Conservation (phyloP, 2,888 invertebrate genomes). For the Melanchra persicariae region DNA sequence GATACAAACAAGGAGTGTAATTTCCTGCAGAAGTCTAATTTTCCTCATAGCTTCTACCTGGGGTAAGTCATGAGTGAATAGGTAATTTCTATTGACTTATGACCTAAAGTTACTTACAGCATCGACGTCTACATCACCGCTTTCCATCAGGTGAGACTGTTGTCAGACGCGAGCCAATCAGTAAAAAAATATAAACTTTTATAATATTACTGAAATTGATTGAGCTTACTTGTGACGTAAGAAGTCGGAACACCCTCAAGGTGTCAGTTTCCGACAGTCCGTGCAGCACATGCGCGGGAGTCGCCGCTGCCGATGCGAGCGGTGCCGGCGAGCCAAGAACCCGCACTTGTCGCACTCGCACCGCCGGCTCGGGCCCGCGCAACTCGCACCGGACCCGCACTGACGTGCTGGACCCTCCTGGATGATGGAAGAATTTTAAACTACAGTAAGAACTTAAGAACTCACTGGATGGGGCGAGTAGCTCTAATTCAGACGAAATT, state of each 20-base stretch:
- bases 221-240: conserved; percentile 95
- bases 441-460: not conserved
- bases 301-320: conserved; percentile 57
- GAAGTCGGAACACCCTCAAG: conserved; percentile 96
- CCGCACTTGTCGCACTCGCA: conserved; percentile 96
- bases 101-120: too few relatives aligned
- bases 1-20: too few relatives aligned
- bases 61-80: too few relatives aligned
- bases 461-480: too few relatives aligned
- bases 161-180: too few relatives aligned
- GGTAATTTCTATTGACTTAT: too few relatives aligned
- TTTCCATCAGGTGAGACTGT: too few relatives aligned
- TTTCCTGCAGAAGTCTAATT: too few relatives aligned
- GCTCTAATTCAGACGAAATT: too few relatives aligned
- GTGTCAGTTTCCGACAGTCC: conserved; percentile 97
- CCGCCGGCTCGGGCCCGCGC: conserved; percentile 97
- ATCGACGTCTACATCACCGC: too few relatives aligned
- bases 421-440: not conserved
- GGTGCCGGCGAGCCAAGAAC: conserved; percentile 78
- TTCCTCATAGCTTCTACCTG: too few relatives aligned
- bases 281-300: conserved; percentile 93
- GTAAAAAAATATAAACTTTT: too few relatives aligned
- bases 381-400: conserved; percentile 94
- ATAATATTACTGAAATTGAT: not conserved
- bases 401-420: conserved; percentile 73